These are phyloP conservation scores for Esox masquinongy DNA, from an alignment of 2,797 vertebrate genomes.

Conservation along the genomic window DNA sequence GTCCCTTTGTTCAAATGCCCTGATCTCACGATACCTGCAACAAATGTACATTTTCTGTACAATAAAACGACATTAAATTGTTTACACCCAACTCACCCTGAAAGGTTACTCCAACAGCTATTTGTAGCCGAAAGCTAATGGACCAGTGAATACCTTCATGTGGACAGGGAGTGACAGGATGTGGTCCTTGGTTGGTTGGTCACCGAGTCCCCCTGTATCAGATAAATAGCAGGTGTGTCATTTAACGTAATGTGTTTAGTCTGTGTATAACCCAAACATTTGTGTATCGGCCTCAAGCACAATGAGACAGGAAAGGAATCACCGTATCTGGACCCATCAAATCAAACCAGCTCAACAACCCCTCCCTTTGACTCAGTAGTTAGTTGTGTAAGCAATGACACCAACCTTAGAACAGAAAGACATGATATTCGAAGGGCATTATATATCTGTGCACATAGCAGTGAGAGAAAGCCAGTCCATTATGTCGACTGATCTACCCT, in stretches of 20 bases:
- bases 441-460: neutral
- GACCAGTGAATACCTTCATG: constrained; percentile 17
- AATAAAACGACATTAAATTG: neutral
- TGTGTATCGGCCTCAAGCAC: constrained; percentile 33
- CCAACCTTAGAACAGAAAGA: neutral
- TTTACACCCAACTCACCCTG: neutral
- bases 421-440: neutral
- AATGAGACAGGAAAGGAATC: constrained; percentile 42
- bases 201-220: constrained; percentile 62
- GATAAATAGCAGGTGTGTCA: constrained; percentile 82
- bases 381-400: neutral
- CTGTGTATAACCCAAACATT: constrained; percentile 63
- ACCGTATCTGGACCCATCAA: constrained; percentile 19
- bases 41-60: neutral
- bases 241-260: constrained; percentile 77
- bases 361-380: neutral
- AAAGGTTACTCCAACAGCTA: neutral
- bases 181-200: constrained; percentile 49
- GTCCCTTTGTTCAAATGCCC: neutral
- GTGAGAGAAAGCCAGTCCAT: neutral
- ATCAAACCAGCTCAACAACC: neutral
- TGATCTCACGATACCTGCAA: neutral
- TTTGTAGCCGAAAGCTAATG: neutral
- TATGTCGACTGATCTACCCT: neutral
- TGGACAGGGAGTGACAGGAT: constrained; percentile 58